A percentile compares a stretch with the other conserved stretches of the same genome.
Conservation (phyloP, 2,113 vertebrate genomes). For the Sciurus niger region DNA sequence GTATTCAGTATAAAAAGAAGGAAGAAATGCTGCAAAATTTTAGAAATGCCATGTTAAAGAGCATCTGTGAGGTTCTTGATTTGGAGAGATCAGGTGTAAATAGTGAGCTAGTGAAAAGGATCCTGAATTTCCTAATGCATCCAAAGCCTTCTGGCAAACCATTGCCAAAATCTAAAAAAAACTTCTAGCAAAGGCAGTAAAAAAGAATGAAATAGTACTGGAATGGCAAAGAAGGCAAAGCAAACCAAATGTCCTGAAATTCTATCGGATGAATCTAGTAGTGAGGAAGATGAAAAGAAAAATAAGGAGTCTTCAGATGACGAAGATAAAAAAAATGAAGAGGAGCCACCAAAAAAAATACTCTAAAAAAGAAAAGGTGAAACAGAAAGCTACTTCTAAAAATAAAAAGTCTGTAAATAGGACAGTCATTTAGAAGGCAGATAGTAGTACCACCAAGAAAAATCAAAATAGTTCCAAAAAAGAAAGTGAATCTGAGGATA, state of each 20-base stretch:
- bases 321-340: conserved; percentile 89
- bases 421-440: conserved; percentile 93
- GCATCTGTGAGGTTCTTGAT: background rate
- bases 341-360: conserved; percentile 92
- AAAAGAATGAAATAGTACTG: conserved; percentile 88
- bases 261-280: no score
- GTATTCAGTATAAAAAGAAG: background rate
- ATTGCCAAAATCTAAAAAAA: conserved; percentile 79
- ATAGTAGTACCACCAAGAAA: conserved; percentile 96
- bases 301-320: conserved; percentile 91
- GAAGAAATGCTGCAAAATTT: background rate
- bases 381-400: conserved; percentile 87
- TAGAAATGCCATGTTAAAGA: background rate
- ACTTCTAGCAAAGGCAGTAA: conserved; percentile 89
- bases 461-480: conserved; percentile 92
- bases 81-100: background rate
- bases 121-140: background rate
- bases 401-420: conserved; percentile 90
- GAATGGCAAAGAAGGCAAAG: no score
- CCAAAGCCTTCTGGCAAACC: conserved; percentile 66
- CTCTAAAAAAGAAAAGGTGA: conserved; percentile 89
- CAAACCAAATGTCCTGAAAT: no score
- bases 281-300: conserved; percentile 81
- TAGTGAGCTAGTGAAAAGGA: background rate
- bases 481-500: conserved; percentile 93